Evolutionary conservation across 2,888 invertebrate genomes (phyloP).

Genomic region (Pyrrhosoma nymphula): DNA sequence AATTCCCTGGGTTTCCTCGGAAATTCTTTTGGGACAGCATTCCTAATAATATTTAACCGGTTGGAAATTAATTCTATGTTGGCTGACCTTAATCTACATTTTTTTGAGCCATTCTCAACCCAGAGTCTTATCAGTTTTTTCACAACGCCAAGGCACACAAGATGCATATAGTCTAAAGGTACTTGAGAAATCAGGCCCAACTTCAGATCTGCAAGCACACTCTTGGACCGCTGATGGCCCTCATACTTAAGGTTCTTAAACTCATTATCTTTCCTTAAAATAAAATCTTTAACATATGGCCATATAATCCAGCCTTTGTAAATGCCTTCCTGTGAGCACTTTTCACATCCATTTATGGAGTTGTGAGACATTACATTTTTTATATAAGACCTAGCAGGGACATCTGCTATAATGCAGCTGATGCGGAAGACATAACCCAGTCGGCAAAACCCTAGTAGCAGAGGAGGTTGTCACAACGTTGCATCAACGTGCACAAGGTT

Average conservation of each 20-base stretch:
- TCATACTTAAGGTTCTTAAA: background rate
- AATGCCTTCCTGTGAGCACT: conserved; percentile 1
- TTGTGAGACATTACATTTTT: conserved; percentile 18
- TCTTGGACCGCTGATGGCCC: conserved; percentile 2
- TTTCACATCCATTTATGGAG: background rate
- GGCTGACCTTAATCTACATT: conserved; percentile 3
- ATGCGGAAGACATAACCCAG: background rate
- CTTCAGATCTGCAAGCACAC: background rate
- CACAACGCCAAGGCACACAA: background rate
- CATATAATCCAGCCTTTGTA: background rate
- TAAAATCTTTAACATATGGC: background rate
- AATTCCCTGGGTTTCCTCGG: background rate
- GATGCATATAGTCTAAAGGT: conserved; percentile 3
- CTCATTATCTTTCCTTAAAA: background rate
- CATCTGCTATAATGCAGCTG: conserved; percentile 3
- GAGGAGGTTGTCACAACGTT: too few relatives aligned
- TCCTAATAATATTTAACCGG: conserved; percentile 1
- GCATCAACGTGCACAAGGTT: too few relatives aligned
- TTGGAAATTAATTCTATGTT: background rate
- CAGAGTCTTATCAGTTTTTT: background rate
- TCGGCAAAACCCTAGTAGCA: too few relatives aligned
- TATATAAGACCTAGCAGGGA: background rate
- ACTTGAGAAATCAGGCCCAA: background rate
- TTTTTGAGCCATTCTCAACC: conserved; percentile 5
- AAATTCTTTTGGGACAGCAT: background rate